These are phyloP conservation scores for Chrysomela aeneicollis DNA, from an alignment of 2,888 invertebrate genomes.

Conservation along the genomic window DNA sequence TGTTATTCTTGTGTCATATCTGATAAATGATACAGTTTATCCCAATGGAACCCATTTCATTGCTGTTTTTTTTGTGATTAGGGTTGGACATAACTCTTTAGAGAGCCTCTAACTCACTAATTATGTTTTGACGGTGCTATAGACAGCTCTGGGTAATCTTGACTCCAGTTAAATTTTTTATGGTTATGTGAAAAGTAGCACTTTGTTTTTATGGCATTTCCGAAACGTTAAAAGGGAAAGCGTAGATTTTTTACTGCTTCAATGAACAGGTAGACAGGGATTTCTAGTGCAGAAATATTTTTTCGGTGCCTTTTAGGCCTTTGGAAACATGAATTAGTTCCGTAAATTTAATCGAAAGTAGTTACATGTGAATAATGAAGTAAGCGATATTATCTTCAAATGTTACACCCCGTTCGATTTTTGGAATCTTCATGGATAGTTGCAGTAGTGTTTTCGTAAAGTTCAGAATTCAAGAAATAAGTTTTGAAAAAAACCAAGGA, in stretches of 20 bases:
- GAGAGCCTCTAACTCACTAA: background rate
- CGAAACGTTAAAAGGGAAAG: background rate
- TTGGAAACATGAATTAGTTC: no score
- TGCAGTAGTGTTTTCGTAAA: no score
- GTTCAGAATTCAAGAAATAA: no score
- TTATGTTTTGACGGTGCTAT: background rate
- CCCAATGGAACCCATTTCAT: background rate
- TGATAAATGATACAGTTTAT: background rate
- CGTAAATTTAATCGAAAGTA: no score
- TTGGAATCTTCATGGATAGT: no score
- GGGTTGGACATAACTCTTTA: background rate
- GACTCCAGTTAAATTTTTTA: background rate
- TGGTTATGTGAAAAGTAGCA: background rate
- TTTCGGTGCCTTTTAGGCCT: background rate
- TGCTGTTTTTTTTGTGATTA: constrained; percentile 3
- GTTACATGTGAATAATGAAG: no score
- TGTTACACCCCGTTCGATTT: no score
- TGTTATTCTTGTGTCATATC: no score
- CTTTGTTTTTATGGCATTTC: background rate
- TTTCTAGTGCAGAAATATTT: background rate
- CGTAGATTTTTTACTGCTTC: background rate
- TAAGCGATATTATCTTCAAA: no score
- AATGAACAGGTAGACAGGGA: background rate
- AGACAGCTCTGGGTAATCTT: background rate
- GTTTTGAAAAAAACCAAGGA: no score